phyloP scores from a whole-genome alignment of 2,888 invertebrate species.

The Zygogramma bicolorata region DNA sequence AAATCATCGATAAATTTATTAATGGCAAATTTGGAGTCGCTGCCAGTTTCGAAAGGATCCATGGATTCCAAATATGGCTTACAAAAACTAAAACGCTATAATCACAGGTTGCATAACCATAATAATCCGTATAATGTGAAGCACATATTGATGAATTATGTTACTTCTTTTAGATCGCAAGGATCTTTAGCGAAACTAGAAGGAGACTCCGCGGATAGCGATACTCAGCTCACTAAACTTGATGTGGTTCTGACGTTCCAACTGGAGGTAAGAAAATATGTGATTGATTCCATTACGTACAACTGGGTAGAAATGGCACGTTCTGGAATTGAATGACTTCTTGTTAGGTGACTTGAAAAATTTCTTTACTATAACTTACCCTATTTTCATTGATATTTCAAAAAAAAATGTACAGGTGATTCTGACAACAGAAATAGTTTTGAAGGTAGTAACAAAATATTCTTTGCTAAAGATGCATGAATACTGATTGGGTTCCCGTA shows the following conservation, averaged over 20 bases:
- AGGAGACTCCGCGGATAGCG: slow-evolving; percentile 94
- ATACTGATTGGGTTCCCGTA: too few relatives aligned
- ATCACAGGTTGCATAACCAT: slow-evolving; percentile 87
- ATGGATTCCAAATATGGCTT: slow-evolving; percentile 97
- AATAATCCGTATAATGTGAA: slow-evolving; percentile 68
- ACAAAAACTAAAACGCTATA: slow-evolving; percentile 97
- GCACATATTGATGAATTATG: slow-evolving; percentile 68
- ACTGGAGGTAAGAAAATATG: slow-evolving; percentile 78
- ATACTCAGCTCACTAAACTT: slow-evolving; percentile 95
- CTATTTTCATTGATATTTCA: too few relatives aligned
- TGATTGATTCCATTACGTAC: background rate
- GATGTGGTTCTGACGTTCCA: slow-evolving; percentile 98
- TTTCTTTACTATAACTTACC: too few relatives aligned
- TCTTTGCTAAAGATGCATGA: too few relatives aligned
- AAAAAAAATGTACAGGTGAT: too few relatives aligned
- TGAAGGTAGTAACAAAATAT: too few relatives aligned
- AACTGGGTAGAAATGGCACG: background rate
- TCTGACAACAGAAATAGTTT: too few relatives aligned
- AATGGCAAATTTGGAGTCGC: slow-evolving; percentile 98
- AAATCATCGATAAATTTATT: slow-evolving; percentile 97
- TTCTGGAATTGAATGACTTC: background rate
- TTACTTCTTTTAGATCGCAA: slow-evolving; percentile 81
- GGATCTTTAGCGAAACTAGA: slow-evolving; percentile 93
- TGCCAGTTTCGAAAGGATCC: slow-evolving; percentile 98
- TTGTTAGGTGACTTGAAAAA: too few relatives aligned